Evolutionary conservation across 2,113 vertebrate species (phyloP).

Genomic region (Manacus vitellinus): DNA sequence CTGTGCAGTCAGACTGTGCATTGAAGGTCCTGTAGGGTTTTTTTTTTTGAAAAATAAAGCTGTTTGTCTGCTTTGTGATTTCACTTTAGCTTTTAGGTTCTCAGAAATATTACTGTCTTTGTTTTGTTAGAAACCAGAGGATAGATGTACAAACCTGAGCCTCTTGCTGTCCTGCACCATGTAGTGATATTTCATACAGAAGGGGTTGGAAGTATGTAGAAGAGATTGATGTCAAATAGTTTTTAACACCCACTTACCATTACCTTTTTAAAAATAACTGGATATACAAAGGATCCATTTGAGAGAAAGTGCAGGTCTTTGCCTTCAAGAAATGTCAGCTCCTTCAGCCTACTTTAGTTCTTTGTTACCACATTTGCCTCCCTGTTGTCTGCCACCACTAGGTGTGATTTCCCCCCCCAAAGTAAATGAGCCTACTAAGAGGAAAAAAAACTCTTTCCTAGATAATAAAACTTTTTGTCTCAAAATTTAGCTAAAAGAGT

Average conservation of each 20-base stretch:
- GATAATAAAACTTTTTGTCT: neutral
- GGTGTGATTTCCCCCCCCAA: neutral
- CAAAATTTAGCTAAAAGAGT: neutral
- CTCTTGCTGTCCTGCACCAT: neutral
- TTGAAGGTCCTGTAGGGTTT: neutral
- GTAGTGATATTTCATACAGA: neutral
- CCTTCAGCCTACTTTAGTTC: neutral
- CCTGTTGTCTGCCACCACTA: neutral
- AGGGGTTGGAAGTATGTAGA: neutral
- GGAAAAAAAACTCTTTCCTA: neutral
- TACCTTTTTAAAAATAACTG: neutral
- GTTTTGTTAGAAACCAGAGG: neutral
- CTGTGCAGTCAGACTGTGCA: accelerated
- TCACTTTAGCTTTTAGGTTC: neutral
- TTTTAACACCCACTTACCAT: neutral
- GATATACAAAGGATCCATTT: neutral
- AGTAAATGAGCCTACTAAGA: neutral
- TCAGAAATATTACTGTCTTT: neutral
- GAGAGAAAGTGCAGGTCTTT: neutral
- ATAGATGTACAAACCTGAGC: accelerated
- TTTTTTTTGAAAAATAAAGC: neutral
- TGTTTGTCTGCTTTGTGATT: neutral
- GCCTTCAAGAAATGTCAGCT: neutral
- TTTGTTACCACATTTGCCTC: neutral
- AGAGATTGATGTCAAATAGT: neutral